A percentile compares a stretch with the other conserved stretches of the same genome.
These are phyloP conservation scores for Dendrolimus pini DNA, from an alignment of 2,888 invertebrate genomes.

Conservation along the genomic window DNA sequence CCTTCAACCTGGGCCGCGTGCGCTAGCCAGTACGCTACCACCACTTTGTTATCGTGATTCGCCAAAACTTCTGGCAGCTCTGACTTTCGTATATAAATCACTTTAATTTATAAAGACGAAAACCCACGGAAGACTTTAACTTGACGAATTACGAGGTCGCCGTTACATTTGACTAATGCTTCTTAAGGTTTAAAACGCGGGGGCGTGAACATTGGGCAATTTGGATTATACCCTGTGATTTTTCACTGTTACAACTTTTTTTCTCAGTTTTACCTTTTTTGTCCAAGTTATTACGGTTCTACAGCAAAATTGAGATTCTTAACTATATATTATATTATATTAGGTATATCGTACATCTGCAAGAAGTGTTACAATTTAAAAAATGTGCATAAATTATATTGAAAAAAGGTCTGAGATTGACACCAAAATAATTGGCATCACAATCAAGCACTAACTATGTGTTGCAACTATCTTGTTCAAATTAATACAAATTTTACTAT, in stretches of 20 bases:
- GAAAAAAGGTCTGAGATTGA: no score
- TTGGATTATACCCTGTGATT: neutral
- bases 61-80: conserved; percentile 55
- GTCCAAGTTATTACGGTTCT: no score
- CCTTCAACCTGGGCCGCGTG: no score
- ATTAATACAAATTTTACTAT: no score
- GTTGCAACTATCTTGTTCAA: no score
- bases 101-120: conserved; percentile 68
- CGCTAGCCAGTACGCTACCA: no score
- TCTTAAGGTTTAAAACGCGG: conserved; percentile 13
- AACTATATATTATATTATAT: no score
- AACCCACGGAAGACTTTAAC: conserved; percentile 45
- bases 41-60: conserved; percentile 22
- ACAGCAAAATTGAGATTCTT: no score
- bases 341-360: conserved; percentile 15
- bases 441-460: no score
- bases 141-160: conserved; percentile 34
- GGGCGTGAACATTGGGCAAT: neutral
- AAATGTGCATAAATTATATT: no score
- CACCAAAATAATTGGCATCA: no score
- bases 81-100: conserved; percentile 62
- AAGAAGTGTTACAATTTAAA: no score
- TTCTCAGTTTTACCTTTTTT: neutral
- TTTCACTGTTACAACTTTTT: neutral
- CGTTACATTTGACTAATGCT: conserved; percentile 54